These are phyloP conservation scores for Drosophila littoralis DNA, from an alignment of 1,140 invertebrate species.

Conservation along the genomic window DNA sequence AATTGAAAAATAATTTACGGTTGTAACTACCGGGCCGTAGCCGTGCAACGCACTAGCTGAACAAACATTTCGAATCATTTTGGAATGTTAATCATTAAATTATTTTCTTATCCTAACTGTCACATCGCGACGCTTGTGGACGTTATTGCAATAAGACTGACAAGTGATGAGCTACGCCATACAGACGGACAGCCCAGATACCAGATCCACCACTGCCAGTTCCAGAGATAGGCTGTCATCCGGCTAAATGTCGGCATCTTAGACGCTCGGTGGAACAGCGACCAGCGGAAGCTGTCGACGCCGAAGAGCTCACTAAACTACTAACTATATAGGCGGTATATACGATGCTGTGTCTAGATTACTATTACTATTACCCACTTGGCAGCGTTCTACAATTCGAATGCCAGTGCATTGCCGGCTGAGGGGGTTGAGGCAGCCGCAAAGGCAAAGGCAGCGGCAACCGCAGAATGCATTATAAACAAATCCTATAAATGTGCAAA, in stretches of 20 bases:
- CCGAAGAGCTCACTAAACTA: conserved; percentile 28
- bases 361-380: conserved; percentile 80
- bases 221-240: conserved; percentile 54
- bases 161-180: conserved; percentile 59
- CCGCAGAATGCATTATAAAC: conserved; percentile 68
- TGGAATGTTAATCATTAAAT: conserved; percentile 53
- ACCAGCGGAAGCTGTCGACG: conserved; percentile 33
- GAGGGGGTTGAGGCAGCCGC: background rate
- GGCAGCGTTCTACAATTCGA: conserved; percentile 42
- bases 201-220: conserved; percentile 18
- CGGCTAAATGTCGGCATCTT: conserved; percentile 52
- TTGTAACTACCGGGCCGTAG: conserved; percentile 4
- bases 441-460: conserved; percentile 1
- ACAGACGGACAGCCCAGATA: conserved; percentile 1
- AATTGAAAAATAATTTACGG: conserved; percentile 35
- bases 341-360: conserved; percentile 62
- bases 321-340: conserved; percentile 4
- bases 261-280: conserved; percentile 17
- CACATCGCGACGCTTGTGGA: conserved; percentile 43
- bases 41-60: conserved; percentile 16
- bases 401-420: conserved; percentile 1
- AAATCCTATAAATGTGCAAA: conserved; percentile 79
- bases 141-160: conserved; percentile 69
- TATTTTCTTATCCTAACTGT: conserved; percentile 36
- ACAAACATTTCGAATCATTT: conserved; percentile 30